Evolutionary conservation across 2,113 vertebrate genomes (phyloP).

Genomic region (Tachysurus vachellii): DNA sequence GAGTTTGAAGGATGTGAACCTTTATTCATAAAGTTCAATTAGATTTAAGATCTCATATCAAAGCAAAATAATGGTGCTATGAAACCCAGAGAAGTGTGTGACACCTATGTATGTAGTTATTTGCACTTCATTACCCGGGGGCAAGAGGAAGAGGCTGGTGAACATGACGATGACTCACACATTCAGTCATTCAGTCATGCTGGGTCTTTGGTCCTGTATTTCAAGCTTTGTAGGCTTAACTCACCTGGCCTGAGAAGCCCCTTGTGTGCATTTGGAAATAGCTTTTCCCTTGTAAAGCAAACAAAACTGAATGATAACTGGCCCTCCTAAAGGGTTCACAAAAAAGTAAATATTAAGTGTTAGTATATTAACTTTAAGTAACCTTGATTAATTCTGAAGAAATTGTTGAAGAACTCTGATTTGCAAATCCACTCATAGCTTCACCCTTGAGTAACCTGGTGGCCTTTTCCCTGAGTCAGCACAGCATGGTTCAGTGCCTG

Average conservation of each 20-base stretch:
- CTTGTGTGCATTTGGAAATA: background rate
- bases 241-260: background rate
- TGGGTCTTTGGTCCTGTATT: background rate
- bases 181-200: background rate
- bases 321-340: background rate
- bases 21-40: background rate
- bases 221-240: background rate
- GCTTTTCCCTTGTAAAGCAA: background rate
- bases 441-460: background rate
- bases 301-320: background rate
- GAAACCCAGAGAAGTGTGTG: background rate
- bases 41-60: background rate
- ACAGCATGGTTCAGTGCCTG: background rate
- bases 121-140: background rate
- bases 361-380: background rate
- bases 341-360: background rate
- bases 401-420: background rate
- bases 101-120: no score
- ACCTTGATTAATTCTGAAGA: background rate
- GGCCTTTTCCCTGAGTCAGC: background rate
- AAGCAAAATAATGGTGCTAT: background rate
- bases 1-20: background rate
- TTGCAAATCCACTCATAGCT: background rate
- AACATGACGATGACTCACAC: slow-evolving; percentile 5
- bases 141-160: background rate